Evolutionary conservation across 2,113 vertebrate species (phyloP).

Genomic region (Caretta caretta): DNA sequence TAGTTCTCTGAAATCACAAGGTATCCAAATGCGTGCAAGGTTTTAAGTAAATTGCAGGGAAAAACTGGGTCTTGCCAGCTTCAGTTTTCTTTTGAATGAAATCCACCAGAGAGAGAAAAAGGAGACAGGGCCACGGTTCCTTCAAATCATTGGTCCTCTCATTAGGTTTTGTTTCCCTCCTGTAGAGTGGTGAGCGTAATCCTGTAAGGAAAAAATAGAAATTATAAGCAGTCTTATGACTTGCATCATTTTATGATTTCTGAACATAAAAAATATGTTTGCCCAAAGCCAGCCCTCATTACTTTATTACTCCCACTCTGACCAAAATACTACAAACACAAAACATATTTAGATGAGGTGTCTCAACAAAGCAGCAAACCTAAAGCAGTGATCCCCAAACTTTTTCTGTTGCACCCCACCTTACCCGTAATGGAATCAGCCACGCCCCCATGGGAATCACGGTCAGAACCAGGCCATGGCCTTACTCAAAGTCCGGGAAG

Average conservation of each 20-base stretch:
- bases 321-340: background rate
- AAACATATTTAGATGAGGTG: background rate
- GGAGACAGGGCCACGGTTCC: conserved; percentile 70
- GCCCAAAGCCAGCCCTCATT: background rate
- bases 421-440: too few species aligned
- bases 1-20: conserved; percentile 84
- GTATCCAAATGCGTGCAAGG: conserved; percentile 85
- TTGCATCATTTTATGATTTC: conserved; percentile 28
- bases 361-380: background rate
- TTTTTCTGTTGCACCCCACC: too few species aligned
- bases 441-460: too few species aligned
- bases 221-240: conserved; percentile 51
- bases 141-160: conserved; percentile 70
- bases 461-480: too few species aligned
- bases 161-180: conserved; percentile 72
- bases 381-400: too few species aligned
- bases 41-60: conserved; percentile 83
- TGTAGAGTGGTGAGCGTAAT: conserved; percentile 79
- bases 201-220: conserved; percentile 79
- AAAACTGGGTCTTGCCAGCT: conserved; percentile 81
- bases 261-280: conserved; percentile 16
- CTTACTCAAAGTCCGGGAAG: too few species aligned
- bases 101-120: conserved; percentile 75
- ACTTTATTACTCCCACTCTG: background rate
- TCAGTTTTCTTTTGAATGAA: conserved; percentile 80